Evolutionary conservation across 2,797 vertebrate genomes (phyloP), one percentile per base, ranked within the genome.

Genomic region (Nyctibius grandis): DNA sequence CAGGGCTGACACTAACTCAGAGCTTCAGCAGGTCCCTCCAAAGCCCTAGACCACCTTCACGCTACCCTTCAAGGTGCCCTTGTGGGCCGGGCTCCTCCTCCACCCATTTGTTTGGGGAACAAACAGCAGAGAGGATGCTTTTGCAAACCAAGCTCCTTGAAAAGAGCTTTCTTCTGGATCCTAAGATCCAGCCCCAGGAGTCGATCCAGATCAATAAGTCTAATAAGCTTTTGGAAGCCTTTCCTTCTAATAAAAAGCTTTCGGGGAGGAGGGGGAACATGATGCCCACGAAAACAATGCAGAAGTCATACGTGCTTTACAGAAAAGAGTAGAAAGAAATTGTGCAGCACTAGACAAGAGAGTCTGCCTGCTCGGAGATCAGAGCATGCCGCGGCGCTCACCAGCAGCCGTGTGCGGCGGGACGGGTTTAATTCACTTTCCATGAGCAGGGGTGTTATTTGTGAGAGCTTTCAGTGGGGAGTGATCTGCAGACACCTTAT

Each of bases 401-500:
- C 88, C 91, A 77, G 89, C 73, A 91, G 83, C 78, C 13, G 2
- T 14, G 48, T 25, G 4, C 42, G 2, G 70, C 74, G 25, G 77
- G 73, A 79, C 74, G n/a, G 51, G 82, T 85, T 94, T 83, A 87
- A 96, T 88, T 95, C 92, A 57, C 92, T 96, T 87, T 85, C 85
- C 0, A 0, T 63, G 86, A 94, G 72, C 86, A 96, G 59, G 29
- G 44, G 42, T 80, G 79, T 96, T 91, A 95, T 96, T 96, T 85
- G 77, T 84, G 88, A 95, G 81, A 93, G 74, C 91, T 96, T 97
- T 96, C 93, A 94, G 94, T 9, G 0, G 70, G 74, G 90, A 97
- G 56, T 82, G 91, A 97, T 97, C 92, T 77, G 89, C 77, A 96
- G 88, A 96, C 92, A 96, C 91, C 81, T 96, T 94, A 95, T 97